Conservation (phyloP, 2,113 vertebrate genomes). For the Brevimyrus niger region DNA sequence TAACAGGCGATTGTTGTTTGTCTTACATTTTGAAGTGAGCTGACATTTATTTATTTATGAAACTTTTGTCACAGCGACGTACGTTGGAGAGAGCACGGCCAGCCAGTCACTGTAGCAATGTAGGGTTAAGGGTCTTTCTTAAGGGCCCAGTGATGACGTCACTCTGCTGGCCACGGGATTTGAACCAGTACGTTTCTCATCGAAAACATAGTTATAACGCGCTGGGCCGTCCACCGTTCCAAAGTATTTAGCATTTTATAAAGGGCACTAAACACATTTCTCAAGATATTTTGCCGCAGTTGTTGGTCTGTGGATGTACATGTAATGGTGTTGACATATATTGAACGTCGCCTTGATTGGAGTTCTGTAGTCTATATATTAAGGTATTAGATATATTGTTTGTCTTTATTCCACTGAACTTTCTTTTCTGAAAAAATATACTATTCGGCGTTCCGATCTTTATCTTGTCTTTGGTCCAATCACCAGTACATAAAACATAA, state of each 20-base stretch:
- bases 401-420: neutral
- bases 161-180: neutral
- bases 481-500: neutral
- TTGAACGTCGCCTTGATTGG: neutral
- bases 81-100: neutral
- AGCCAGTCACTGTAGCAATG: neutral
- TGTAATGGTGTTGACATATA: neutral
- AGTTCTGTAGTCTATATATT: neutral
- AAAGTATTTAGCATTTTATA: neutral
- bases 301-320: neutral
- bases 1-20: neutral
- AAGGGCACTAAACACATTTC: neutral
- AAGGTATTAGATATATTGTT: neutral
- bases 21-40: neutral
- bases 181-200: neutral
- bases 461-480: neutral
- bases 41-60: neutral
- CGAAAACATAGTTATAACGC: neutral
- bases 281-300: neutral
- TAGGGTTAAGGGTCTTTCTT: neutral
- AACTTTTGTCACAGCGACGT: neutral
- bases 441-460: neutral
- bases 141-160: neutral
- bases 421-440: neutral
- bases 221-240: neutral